Base-by-base conservation (phyloP, 2,888 invertebrate genomes). In the Capitulum mitella region DNA sequence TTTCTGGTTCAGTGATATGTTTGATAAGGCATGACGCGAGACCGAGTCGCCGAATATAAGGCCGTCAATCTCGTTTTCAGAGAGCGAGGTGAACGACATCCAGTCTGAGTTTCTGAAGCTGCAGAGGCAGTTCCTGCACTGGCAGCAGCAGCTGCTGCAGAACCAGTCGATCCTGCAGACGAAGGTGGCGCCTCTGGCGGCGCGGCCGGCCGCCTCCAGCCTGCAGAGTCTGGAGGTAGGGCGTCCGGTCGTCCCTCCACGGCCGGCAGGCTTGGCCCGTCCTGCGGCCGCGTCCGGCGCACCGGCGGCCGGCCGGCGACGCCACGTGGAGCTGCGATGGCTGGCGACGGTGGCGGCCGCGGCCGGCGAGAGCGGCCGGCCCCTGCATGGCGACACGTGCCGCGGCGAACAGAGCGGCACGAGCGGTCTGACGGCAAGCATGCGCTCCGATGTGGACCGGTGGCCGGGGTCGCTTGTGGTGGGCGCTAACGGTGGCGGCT, bases 121-220 rank as follows among this genome's bases (percentile, higher is more conserved):
- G 37, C 81, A 81, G 77, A 78, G 80, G n/a, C 80, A 81, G 51
- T 81, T 81, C 78, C 79, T 81, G 79, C 79, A 81, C 37, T 81
- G 81, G 80, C 81, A 81, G 61, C 79, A 81, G n/a, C 81, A 81
- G 77, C 79, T 81, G 29, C 77, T 81, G 51, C 81, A 81, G 37
- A 81, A 81, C 78, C 81, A 81, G 74, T 81, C 81, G 48, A 78
- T 81, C 5, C 70, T 81, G n/a, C 81, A 81, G 78, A 79, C 78
- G 75, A 58, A 81, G 40, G 81, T 81, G 64, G 81, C 81, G 16
- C 81, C 81, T 1, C 78, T 81, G 12, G 81, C 81, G 6, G 46
- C 14, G 34, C 61, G 46, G 74, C 78, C 75, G 26, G 29, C 79
- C 48, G 61, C 79, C 76, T 22, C 79, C 58, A 34, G 54, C 22